Conservation (phyloP, 1,140 invertebrate species). For the Teleogryllus occipitalis region DNA sequence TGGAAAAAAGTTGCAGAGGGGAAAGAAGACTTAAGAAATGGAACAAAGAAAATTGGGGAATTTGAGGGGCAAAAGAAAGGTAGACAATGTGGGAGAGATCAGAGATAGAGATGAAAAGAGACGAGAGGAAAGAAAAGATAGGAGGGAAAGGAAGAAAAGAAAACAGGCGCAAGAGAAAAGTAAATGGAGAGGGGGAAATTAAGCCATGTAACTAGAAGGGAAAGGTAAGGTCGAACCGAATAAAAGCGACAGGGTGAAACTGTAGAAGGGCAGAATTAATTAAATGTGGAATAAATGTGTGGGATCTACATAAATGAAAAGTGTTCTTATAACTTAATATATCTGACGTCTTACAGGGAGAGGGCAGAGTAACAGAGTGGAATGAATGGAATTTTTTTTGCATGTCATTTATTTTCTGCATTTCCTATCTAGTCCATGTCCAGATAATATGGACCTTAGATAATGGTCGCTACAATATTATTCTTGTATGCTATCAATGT, state of each 20-base stretch:
- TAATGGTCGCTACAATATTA: too few species aligned
- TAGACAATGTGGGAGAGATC: not conserved
- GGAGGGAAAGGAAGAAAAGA: slow-evolving; percentile 2
- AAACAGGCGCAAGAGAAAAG: not conserved
- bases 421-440: too few species aligned
- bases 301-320: too few species aligned
- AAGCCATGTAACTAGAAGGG: not conserved
- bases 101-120: not conserved
- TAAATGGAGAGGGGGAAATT: not conserved
- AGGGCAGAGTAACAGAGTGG: too few species aligned
- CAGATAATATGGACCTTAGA: too few species aligned
- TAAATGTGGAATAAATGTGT: not conserved
- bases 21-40: too few species aligned
- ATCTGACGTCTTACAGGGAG: too few species aligned
- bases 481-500: too few species aligned
- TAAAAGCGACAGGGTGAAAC: not conserved
- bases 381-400: too few species aligned
- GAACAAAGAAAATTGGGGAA: not conserved
- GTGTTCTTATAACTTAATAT: too few species aligned
- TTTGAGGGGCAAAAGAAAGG: not conserved
- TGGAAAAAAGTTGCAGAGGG: too few species aligned
- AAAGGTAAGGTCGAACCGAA: not conserved
- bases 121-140: not conserved
- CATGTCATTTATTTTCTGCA: too few species aligned
- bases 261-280: not conserved